Evolutionary conservation across 2,888 invertebrate genomes (phyloP).

Genomic region (Drosophila affinis): DNA sequence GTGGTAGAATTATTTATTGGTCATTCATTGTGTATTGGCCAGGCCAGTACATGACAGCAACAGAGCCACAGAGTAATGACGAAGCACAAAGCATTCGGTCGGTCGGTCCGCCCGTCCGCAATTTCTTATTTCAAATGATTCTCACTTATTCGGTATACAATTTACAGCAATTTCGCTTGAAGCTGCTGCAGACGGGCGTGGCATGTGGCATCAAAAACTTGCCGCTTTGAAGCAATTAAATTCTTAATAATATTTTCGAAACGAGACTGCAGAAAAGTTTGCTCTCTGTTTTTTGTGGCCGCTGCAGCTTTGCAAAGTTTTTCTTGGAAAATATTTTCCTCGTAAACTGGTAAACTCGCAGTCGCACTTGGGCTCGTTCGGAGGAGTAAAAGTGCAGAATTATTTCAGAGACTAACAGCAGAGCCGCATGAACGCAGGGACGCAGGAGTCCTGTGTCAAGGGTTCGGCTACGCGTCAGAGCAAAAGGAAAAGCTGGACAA

Average conservation of each 20-base stretch:
- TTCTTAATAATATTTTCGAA: conserved; percentile 49
- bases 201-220: conserved; percentile 28
- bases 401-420: conserved; percentile 37
- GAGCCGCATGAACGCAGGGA: neutral
- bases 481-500: conserved; percentile 23
- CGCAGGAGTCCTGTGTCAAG: neutral
- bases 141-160: conserved; percentile 32
- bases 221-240: conserved; percentile 53
- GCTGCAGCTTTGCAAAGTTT: conserved; percentile 31
- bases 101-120: neutral
- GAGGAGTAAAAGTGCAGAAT: conserved; percentile 46
- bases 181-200: conserved; percentile 1
- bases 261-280: conserved; percentile 46
- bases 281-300: conserved; percentile 6
- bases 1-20: conserved; percentile 34
- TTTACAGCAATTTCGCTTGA: conserved; percentile 13
- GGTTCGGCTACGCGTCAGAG: conserved; percentile 33
- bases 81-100: conserved; percentile 31
- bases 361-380: conserved; percentile 2
- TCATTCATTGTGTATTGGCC: conserved; percentile 42
- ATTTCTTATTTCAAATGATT: conserved; percentile 39
- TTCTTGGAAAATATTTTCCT: conserved; percentile 34
- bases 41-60: conserved; percentile 7
- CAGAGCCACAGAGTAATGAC: conserved; percentile 39
- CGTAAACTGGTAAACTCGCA: conserved; percentile 32